phyloP scores from a whole-genome alignment of 2,888 invertebrate genomes.

The Xestia xanthographa region DNA sequence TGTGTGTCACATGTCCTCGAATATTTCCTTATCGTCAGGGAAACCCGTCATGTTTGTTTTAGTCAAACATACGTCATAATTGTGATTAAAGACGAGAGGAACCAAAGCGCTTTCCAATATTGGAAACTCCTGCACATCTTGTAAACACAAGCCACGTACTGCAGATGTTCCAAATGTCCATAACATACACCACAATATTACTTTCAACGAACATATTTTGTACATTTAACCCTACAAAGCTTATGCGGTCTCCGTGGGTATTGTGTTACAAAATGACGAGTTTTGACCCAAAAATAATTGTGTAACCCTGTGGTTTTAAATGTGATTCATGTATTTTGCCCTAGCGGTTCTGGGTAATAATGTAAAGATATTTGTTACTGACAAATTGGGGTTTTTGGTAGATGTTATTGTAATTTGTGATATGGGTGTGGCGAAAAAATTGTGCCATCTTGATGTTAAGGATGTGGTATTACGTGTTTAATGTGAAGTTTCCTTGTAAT shows the following conservation, averaged over 20 bases:
- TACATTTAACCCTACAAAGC: constrained; percentile 58
- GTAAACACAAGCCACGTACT: constrained; percentile 21
- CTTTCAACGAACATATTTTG: constrained; percentile 55
- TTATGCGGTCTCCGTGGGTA: constrained; percentile 58
- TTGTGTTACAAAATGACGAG: constrained; percentile 65
- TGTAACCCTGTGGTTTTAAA: constrained; percentile 63
- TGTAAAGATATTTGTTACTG: constrained; percentile 50
- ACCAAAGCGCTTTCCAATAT: constrained; percentile 12
- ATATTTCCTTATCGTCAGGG: neutral
- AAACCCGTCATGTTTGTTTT: neutral
- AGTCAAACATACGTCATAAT: neutral
- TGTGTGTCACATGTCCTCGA: neutral
- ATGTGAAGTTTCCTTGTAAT: neutral
- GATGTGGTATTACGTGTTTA: constrained; percentile 15
- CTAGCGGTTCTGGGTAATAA: constrained; percentile 58
- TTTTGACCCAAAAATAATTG: constrained; percentile 67
- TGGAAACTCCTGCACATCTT: constrained; percentile 16
- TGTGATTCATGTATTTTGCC: constrained; percentile 61
- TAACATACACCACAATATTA: constrained; percentile 58
- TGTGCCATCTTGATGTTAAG: constrained; percentile 29
- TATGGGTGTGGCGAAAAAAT: constrained; percentile 30
- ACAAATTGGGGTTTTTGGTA: constrained; percentile 43
- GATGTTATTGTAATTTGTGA: constrained; percentile 22
- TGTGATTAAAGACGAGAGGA: neutral
- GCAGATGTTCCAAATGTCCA: constrained; percentile 35